These are phyloP conservation scores for Cryptocephalus primarius DNA, from an alignment of 2,888 invertebrate genomes.

Conservation along the genomic window DNA sequence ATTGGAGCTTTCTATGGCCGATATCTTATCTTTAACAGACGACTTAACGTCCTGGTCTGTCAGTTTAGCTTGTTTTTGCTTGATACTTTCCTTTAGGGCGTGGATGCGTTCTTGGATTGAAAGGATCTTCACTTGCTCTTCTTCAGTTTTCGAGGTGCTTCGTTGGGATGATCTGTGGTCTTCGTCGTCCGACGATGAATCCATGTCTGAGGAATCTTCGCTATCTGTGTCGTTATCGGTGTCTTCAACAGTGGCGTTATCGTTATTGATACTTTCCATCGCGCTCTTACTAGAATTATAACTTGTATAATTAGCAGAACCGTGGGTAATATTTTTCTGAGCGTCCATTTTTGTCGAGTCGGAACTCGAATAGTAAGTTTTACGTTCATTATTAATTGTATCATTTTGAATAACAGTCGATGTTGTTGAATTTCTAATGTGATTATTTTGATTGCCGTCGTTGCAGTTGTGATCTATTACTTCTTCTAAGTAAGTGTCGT, in stretches of 20 bases:
- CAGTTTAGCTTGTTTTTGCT: slow-evolving; percentile 15
- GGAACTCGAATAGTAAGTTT: not conserved
- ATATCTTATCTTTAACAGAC: slow-evolving; percentile 22
- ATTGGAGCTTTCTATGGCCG: slow-evolving; percentile 15
- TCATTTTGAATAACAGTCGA: not conserved
- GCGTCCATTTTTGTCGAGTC: slow-evolving; percentile 1
- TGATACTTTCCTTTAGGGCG: slow-evolving; percentile 28
- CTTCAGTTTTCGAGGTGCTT: slow-evolving; percentile 7
- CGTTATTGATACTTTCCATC: not conserved
- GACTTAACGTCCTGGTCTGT: slow-evolving; percentile 18
- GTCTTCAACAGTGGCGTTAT: not conserved
- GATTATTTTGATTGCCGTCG: too few relatives aligned
- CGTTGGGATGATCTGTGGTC: too few relatives aligned
- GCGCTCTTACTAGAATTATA: slow-evolving; percentile 27
- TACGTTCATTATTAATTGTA: not conserved
- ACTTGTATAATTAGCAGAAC: slow-evolving; percentile 30
- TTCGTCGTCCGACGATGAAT: slow-evolving; percentile 12
- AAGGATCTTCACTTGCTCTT: slow-evolving; percentile 12
- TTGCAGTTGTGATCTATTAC: not conserved
- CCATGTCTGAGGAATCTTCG: slow-evolving; percentile 1
- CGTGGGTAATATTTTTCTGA: not conserved
- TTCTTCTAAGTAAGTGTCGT: not conserved
- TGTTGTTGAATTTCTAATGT: too few relatives aligned
- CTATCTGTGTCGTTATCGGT: slow-evolving; percentile 3
- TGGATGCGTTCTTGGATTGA: slow-evolving; percentile 33